phyloP scores from a whole-genome alignment of 2,797 vertebrate genomes.

The Mergus octosetaceus region DNA sequence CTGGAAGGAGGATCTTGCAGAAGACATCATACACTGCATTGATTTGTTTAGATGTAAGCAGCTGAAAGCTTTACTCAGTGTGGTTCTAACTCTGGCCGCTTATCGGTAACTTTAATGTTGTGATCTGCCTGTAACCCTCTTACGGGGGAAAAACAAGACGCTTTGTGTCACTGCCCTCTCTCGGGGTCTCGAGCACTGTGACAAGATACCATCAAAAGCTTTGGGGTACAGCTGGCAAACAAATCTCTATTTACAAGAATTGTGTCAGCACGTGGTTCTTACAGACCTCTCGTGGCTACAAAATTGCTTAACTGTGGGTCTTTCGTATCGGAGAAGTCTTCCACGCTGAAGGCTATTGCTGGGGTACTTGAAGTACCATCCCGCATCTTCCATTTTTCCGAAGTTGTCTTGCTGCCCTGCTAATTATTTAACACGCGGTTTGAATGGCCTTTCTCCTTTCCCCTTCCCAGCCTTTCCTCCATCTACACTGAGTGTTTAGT shows the following conservation, averaged over 20 bases:
- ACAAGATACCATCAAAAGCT: not conserved
- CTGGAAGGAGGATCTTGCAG: not conserved
- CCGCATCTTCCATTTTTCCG: not conserved
- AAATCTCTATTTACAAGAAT: not conserved
- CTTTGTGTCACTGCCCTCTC: not conserved
- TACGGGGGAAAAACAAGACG: not conserved
- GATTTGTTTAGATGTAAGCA: conserved; percentile 1
- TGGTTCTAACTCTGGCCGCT: not conserved
- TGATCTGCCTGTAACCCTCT: not conserved
- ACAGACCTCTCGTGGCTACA: not conserved
- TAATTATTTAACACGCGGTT: not conserved
- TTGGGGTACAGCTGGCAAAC: not conserved
- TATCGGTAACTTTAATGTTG: not conserved
- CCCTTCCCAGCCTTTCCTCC: not conserved
- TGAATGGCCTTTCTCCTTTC: not conserved
- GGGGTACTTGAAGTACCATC: not conserved
- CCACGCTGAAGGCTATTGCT: not conserved
- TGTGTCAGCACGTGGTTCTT: not conserved
- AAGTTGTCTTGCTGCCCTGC: not conserved
- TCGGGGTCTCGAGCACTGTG: not conserved
- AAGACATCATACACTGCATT: not conserved
- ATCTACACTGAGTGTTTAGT: not conserved
- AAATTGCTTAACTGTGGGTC: not conserved
- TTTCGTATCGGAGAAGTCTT: not conserved
- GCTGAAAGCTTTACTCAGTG: not conserved